A percentile compares a stretch with the other conserved stretches of the same genome.
These are phyloP conservation scores for Andrena trimmerana DNA, from an alignment of 2,888 invertebrate species.

Conservation along the genomic window DNA sequence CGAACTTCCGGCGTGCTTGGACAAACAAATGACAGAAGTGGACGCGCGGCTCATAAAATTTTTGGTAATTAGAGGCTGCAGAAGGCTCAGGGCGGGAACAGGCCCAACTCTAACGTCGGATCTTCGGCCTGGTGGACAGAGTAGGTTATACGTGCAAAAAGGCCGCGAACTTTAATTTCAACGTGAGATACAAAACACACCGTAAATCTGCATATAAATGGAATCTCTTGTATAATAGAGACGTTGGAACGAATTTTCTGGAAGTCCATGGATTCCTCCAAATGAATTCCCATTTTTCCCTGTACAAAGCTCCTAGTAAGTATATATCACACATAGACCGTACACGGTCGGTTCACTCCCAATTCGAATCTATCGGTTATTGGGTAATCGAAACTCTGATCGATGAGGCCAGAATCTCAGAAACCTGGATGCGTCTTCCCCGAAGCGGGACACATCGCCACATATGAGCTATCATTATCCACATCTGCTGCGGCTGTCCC, in stretches of 20 bases:
- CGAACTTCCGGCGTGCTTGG: constrained; percentile 78
- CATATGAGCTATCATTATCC: constrained; percentile 82
- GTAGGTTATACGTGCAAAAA: constrained; percentile 49
- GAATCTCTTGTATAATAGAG: constrained; percentile 64
- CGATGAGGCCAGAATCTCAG: constrained; percentile 70
- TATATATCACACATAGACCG: too few relatives aligned
- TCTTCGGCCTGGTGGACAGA: constrained; percentile 54
- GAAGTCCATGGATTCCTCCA: constrained; percentile 11
- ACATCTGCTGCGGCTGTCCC: constrained; percentile 79
- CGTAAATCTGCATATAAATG: constrained; percentile 75
- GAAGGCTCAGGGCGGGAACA: constrained; percentile 70
- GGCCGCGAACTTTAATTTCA: constrained; percentile 65
- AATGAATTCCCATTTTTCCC: neutral
- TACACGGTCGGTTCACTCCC: neutral
- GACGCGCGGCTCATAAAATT: constrained; percentile 78
- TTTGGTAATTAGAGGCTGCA: constrained; percentile 80
- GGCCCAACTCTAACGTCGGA: constrained; percentile 53
- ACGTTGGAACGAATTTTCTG: constrained; percentile 52
- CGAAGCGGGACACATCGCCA: constrained; percentile 78
- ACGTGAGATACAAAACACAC: constrained; percentile 55
- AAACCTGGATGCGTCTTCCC: constrained; percentile 63
- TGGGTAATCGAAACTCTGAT: constrained; percentile 67
- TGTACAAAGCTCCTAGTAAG: neutral
- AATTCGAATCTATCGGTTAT: constrained; percentile 29
- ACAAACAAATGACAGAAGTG: constrained; percentile 79